These are phyloP conservation scores for Poeciliopsis infans DNA, from an alignment of 2,797 vertebrate genomes.

Conservation along the genomic window DNA sequence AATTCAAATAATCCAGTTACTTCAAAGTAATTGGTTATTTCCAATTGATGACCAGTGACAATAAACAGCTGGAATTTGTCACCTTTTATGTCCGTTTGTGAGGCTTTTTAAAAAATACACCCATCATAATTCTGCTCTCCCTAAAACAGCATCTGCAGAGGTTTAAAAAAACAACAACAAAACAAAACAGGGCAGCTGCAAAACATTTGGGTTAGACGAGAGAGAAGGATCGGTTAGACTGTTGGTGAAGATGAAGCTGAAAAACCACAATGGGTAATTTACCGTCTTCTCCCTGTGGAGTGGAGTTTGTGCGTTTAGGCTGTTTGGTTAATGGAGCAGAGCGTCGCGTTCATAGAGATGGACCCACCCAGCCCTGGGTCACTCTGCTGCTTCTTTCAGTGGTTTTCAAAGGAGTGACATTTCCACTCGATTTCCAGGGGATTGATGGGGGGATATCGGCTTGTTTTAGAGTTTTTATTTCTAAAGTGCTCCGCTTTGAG, in stretches of 20 bases:
- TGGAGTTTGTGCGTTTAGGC: slow-evolving; percentile 26
- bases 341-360: slow-evolving; percentile 43
- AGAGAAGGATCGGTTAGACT: slow-evolving; percentile 25
- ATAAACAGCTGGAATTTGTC: background rate
- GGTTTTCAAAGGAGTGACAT: slow-evolving; percentile 16
- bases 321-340: slow-evolving; percentile 57
- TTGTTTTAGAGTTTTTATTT: slow-evolving; percentile 20
- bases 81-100: background rate
- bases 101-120: background rate
- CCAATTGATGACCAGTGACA: background rate
- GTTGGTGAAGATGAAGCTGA: slow-evolving; percentile 10
- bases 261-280: slow-evolving; percentile 24
- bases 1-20: too few relatives aligned
- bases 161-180: background rate
- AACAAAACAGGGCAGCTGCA: slow-evolving; percentile 9
- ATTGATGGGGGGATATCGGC: slow-evolving; percentile 13
- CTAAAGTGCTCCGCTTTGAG: background rate
- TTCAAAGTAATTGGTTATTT: background rate
- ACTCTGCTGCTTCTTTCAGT: slow-evolving; percentile 21
- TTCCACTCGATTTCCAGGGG: slow-evolving; percentile 33
- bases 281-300: slow-evolving; percentile 13
- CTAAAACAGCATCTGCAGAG: slow-evolving; percentile 5
- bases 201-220: slow-evolving; percentile 35
- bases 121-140: background rate
- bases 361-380: slow-evolving; percentile 17